Evolutionary conservation across 2,888 invertebrate species (phyloP), one percentile per base, ranked within the genome.

Genomic region (Cephus pulcher): DNA sequence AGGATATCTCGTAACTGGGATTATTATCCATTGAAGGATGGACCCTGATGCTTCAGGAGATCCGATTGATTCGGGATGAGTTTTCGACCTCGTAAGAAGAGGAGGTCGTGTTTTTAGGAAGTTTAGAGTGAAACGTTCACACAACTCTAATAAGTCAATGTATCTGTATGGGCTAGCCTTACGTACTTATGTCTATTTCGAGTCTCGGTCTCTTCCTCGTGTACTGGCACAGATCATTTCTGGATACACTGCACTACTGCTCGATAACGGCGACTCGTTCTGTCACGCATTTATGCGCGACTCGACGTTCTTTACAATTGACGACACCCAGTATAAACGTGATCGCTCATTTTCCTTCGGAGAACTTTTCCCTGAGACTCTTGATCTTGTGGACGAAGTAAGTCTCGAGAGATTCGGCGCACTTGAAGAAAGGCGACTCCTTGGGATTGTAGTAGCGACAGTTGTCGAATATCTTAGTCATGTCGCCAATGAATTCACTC

Each of bases 381-480:
- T 97, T 97, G 84, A 98, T 96, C 94, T 97, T 98, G 93, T 97
- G 96, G 91, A 97, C 97, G 93, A 99, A 99, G 92, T 96, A 98
- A 80, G 97, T 96, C 93, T 99, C 99, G 82, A 99, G 94, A 77
- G 97, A 96, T 91, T 98, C 98, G 34, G 99, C 99, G 93, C 98
- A 98, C 89, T 98, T 96, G 93, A 97, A 98, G 93, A 98, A 98
- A 81, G 97, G 97, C 32, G 98, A 98, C 92, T 98, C 98, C 90
- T 97, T 96, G 80, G 98, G 97, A 93, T 99, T 99, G 93, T 98
- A 99, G 91, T 98, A 97, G 84, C 99, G 96, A 94, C 99, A 99
- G 93, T 99, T 99, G 93, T 99, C 98, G 92, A 99, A 99, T 90
- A 99, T 98, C 93, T 98, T 98, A 82, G 98, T 98, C 95, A 99